These are phyloP conservation scores for Laothoe populi DNA, from an alignment of 2,888 invertebrate species.

Conservation along the genomic window DNA sequence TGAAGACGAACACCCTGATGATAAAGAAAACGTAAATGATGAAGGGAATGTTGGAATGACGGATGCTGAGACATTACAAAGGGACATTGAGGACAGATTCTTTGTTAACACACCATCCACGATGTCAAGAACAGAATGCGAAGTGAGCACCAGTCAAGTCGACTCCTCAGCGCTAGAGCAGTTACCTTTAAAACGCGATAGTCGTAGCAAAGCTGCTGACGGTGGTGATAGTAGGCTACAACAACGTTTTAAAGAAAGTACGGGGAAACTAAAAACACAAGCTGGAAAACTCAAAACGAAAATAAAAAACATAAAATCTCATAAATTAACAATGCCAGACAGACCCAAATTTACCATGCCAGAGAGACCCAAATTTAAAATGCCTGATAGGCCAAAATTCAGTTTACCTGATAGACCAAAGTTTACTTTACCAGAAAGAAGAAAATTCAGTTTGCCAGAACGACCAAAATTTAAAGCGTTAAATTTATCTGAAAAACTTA, in stretches of 20 bases:
- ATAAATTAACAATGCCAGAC: conserved; percentile 80
- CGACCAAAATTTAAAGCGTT: conserved; percentile 80
- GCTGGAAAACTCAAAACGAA: conserved; percentile 90
- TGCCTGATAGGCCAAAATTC: conserved; percentile 84
- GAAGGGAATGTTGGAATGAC: conserved; percentile 60
- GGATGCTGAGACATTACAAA: conserved; percentile 84
- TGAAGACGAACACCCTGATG: conserved; percentile 70
- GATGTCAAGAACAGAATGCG: conserved; percentile 86
- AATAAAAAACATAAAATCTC: conserved; percentile 86
- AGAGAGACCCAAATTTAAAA: conserved; percentile 78
- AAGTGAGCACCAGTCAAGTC: conserved; percentile 88
- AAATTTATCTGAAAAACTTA: conserved; percentile 83
- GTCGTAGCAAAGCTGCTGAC: conserved; percentile 80
- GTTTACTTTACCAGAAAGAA: conserved; percentile 83
- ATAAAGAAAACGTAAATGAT: conserved; percentile 59
- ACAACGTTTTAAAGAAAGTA: conserved; percentile 88
- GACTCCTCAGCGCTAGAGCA: conserved; percentile 88
- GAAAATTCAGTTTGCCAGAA: conserved; percentile 88
- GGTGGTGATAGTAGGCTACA: conserved; percentile 85
- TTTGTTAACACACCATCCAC: conserved; percentile 85
- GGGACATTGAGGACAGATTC: conserved; percentile 86
- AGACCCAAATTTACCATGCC: conserved; percentile 85
- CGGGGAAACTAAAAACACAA: conserved; percentile 88
- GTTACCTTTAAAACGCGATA: conserved; percentile 85
- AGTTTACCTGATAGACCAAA: conserved; percentile 85